phyloP scores from a whole-genome alignment of 2,797 vertebrate genomes.

The Hyperoplus lanceolatus region DNA sequence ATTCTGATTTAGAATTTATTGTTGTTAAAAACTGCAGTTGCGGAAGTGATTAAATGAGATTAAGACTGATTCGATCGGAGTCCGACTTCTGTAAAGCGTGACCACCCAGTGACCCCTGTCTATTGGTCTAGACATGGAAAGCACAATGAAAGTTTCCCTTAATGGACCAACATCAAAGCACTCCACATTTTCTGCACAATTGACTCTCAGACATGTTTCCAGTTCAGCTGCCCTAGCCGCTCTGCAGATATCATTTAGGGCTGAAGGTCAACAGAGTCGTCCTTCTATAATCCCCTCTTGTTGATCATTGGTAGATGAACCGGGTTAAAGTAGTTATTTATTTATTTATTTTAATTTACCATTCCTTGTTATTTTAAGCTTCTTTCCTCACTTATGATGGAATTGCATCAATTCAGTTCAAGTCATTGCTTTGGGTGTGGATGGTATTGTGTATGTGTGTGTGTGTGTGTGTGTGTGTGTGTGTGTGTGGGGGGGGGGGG shows the following conservation, averaged over 20 bases:
- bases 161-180: constrained; percentile 74
- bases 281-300: constrained; percentile 10
- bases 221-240: constrained; percentile 56
- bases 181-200: constrained; percentile 67
- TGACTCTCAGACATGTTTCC: constrained; percentile 72
- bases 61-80: constrained; percentile 11
- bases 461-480: too few species aligned
- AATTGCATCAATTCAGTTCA: too few species aligned
- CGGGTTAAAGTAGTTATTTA: neutral
- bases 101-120: constrained; percentile 37
- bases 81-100: constrained; percentile 31
- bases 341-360: too few species aligned
- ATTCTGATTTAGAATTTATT: too few species aligned
- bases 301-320: constrained; percentile 30
- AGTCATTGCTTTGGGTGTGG: too few species aligned
- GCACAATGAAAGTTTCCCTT: constrained; percentile 51
- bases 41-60: constrained; percentile 29
- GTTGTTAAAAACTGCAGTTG: constrained; percentile 2
- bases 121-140: constrained; percentile 12
- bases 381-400: too few species aligned
- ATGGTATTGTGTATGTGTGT: too few species aligned
- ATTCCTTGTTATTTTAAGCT: too few species aligned
- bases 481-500: too few species aligned
- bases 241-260: constrained; percentile 52
- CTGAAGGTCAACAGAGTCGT: constrained; percentile 53